These are phyloP conservation scores for Microtus montanus DNA, from an alignment of 2,113 vertebrate species.

Conservation along the genomic window DNA sequence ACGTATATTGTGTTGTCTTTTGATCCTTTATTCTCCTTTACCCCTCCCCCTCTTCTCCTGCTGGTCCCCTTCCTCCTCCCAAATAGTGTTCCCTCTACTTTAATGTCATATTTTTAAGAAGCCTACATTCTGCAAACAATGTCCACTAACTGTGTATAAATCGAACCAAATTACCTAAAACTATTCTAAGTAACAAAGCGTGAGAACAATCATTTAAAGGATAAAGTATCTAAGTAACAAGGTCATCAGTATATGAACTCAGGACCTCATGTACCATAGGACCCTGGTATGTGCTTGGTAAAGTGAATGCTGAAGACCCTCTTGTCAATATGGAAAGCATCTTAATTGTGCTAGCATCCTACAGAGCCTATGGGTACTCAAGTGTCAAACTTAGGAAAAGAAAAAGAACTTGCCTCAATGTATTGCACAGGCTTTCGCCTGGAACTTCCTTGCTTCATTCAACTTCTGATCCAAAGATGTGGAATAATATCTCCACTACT, in stretches of 20 bases:
- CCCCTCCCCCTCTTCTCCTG: background rate
- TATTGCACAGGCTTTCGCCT: background rate
- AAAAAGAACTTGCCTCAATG: background rate
- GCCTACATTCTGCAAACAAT: background rate
- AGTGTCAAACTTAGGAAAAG: too few species aligned
- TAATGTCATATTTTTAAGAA: background rate
- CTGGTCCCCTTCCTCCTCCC: too few species aligned
- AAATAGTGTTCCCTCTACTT: background rate
- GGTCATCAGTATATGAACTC: background rate
- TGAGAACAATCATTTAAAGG: background rate
- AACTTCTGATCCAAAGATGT: slow-evolving; percentile 17
- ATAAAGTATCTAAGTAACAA: background rate
- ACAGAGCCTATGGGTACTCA: too few species aligned
- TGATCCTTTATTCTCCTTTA: too few species aligned
- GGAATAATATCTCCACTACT: background rate
- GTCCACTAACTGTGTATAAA: background rate
- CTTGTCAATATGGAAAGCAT: too few species aligned
- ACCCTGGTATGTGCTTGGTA: background rate
- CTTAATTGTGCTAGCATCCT: too few species aligned
- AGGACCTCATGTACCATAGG: background rate
- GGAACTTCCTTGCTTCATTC: background rate
- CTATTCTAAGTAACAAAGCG: background rate
- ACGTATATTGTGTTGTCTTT: too few species aligned
- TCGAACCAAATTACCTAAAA: background rate
- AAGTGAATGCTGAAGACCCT: too few species aligned